Evolutionary conservation across 2,113 vertebrate genomes (phyloP), one percentile per base, ranked within the genome.

Genomic region (Bambusicola thoracicus): DNA sequence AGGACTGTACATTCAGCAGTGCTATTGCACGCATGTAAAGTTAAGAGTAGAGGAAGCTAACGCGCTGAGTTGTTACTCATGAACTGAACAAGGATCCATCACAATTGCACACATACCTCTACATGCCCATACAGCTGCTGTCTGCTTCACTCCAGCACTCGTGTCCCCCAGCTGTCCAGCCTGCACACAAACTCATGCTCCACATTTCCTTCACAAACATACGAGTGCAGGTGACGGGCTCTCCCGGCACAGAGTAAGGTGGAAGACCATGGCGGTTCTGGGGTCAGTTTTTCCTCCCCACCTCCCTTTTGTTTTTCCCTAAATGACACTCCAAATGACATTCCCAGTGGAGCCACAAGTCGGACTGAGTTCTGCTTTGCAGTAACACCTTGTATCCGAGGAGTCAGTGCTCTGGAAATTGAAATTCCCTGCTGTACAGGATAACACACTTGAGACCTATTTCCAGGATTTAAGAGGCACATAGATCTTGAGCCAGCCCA

Each of bases 401-500:
- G 6, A 36, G 34, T 15, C 25, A n/a, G 25, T 12, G 29, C 75
- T 77, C 34, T 46, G 65, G 59, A 59, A 94, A 83, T 8, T 43
- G 72, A 46, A 83, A n/a, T 63, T 87, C 75, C 59, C 75, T 49
- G 34, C 78, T 24, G 87, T 68, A 46, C 72, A 86, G 65, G 67
- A 61, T 53, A 74, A 34, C 46, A 51, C 91, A 53, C 68, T 65
- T 15, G 80, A 86, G 85, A 48, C 30, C 80, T 19, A 41, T 83
- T 83, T 48, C 30, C 76, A 83, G 76, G 65, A 81, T 94, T 94
- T 83, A 88, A 72, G 87, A 91, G 72, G 30, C n/a, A 38, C 59
- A 83, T 91, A 25, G 3, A 36, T 81, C 79, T 70, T 12, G 1
- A 83, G 51, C n/a, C 59, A 89, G 79, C 55, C 51, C 69, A 40